Evolutionary conservation across 2,797 vertebrate genomes (phyloP).

Genomic region (Clarias laeviceps): DNA sequence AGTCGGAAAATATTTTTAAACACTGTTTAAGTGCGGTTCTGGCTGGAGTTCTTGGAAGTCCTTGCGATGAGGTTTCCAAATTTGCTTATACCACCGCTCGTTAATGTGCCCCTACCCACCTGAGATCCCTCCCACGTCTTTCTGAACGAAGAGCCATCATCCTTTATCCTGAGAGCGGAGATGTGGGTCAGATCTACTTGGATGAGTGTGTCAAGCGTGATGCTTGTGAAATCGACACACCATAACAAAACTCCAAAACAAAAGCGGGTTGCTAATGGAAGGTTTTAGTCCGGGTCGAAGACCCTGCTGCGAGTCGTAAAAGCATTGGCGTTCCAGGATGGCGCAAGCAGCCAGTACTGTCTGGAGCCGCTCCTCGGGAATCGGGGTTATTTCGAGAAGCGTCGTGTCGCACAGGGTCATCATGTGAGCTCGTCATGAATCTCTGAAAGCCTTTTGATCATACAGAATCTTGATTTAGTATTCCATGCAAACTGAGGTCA

Average conservation of each 20-base stretch:
- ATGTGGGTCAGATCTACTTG: slow-evolving; percentile 30
- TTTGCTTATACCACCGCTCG: slow-evolving; percentile 34
- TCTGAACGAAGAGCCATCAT: not conserved
- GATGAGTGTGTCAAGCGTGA: slow-evolving; percentile 24
- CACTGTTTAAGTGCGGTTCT: slow-evolving; percentile 4
- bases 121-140: not conserved
- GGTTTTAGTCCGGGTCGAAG: slow-evolving; percentile 23
- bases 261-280: slow-evolving; percentile 56
- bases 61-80: slow-evolving; percentile 32
- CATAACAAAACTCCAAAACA: slow-evolving; percentile 60
- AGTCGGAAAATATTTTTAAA: slow-evolving; percentile 44
- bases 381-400: slow-evolving; percentile 34
- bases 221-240: slow-evolving; percentile 20
- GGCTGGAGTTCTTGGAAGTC: slow-evolving; percentile 37
- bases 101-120: slow-evolving; percentile 9
- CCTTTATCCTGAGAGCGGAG: slow-evolving; percentile 9
- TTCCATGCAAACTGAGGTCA: not conserved
- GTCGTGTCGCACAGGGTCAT: slow-evolving; percentile 9
- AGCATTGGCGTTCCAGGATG: slow-evolving; percentile 18
- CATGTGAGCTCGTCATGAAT: not conserved
- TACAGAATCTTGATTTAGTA: slow-evolving; percentile 4
- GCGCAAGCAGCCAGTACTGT: slow-evolving; percentile 20
- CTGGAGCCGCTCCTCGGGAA: slow-evolving; percentile 33
- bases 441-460: not conserved
- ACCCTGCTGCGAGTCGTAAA: slow-evolving; percentile 45